Evolutionary conservation across 2,888 invertebrate species (phyloP).

Genomic region (Phlogophora meticulosa): DNA sequence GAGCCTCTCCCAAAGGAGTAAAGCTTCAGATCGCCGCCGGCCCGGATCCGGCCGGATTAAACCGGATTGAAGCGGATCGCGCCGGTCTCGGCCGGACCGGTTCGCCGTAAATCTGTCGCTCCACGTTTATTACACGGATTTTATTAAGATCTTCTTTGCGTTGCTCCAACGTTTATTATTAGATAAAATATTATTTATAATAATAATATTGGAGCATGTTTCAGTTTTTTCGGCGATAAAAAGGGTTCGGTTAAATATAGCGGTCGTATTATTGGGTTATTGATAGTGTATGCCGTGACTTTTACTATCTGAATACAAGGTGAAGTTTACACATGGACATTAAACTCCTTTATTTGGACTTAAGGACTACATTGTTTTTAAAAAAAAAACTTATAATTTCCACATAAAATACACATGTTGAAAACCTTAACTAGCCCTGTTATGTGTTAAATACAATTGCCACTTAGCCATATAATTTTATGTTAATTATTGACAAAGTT

Average conservation of each 20-base stretch:
- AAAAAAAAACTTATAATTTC: too few relatives aligned
- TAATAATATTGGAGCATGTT: slow-evolving; percentile 61
- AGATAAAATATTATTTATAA: slow-evolving; percentile 62
- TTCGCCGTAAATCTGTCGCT: slow-evolving; percentile 75
- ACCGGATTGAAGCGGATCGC: slow-evolving; percentile 70
- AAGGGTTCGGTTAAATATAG: slow-evolving; percentile 58
- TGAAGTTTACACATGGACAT: neutral
- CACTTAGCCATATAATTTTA: too few relatives aligned
- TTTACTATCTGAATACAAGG: slow-evolving; percentile 38
- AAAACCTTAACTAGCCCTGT: neutral
- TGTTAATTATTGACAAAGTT: too few relatives aligned
- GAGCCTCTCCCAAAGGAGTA: slow-evolving; percentile 64
- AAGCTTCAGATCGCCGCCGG: slow-evolving; percentile 67
- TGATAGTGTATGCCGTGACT: slow-evolving; percentile 42
- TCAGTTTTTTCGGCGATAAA: slow-evolving; percentile 57
- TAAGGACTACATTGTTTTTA: neutral
- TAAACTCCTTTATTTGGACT: neutral
- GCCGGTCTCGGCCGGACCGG: slow-evolving; percentile 70
- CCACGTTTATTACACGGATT: slow-evolving; percentile 75
- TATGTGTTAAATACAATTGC: too few relatives aligned
- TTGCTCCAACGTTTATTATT: slow-evolving; percentile 59
- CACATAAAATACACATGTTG: slow-evolving; percentile 10
- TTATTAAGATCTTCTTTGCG: slow-evolving; percentile 72
- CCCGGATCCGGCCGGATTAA: slow-evolving; percentile 69
- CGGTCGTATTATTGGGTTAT: slow-evolving; percentile 47